Base-by-base conservation (phyloP, 2,888 invertebrate species). In the Opisthograptis luteolata region DNA sequence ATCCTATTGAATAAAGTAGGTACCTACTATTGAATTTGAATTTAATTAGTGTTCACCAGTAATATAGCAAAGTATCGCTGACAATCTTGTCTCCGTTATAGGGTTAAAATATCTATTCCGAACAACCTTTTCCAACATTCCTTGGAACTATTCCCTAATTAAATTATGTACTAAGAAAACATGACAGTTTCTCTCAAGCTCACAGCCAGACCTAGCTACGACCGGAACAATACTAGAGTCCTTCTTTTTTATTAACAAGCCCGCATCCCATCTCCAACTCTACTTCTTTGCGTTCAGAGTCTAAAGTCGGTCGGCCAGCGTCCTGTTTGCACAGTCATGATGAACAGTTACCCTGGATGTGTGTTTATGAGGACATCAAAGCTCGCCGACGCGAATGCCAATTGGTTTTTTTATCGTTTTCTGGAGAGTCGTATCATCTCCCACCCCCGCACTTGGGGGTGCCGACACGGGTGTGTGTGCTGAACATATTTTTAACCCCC, bases 371-470 rank as follows among this genome's bases (percentile, higher is more conserved):
- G 67, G 61, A 76, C 77, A 76, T 82, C 80, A 81, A 81, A 81
- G 80, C 76, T 71, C 70, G 71, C 64, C 66, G 70, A 58, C 65
- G 53, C 73, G 77, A 79, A 81, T 81, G 81, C 75, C 82, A 81
- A 83, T 84, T 79, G 83, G 77, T 77, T 84, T 84, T 71, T 84
- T 81, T 81, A 82, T 82, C 78, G 81, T 80, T 80, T 79, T 79
- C 73, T 73, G 68, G 73, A 76, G 75, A 70, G 71, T 68, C 64
- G 68, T 67, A 70, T 70, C 69, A 61, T 57, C 65, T 56, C 48
- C 47, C 48, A 52, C 43, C 34, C 42, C 43, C 36, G 36, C 44
- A 9, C 28, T n/a, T n/a, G n/a, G n/a, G 35, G 15, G 47, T 15
- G 13, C 43, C 15, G 25, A 12, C 25, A 43, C 15, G 24, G 39